Base-by-base conservation (phyloP, 1,140 invertebrate genomes). In the Papilio aristodemus region DNA sequence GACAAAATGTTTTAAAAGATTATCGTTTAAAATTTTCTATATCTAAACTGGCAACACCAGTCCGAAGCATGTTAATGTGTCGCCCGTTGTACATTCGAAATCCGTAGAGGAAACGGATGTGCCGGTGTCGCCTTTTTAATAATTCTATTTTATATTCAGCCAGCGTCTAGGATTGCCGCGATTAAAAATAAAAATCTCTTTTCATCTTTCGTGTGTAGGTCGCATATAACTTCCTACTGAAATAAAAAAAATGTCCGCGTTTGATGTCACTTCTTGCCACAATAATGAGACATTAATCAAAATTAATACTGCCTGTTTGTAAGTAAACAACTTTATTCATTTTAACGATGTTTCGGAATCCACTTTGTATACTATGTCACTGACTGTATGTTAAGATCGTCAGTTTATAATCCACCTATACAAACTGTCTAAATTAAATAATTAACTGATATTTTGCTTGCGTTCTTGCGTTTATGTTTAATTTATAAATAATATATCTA, bases 31-130 rank as follows among this genome's bases (percentile, higher is more conserved):
- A 41, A 67, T 71, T 38, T 60, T 60, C 37, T 60, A 60, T 38
- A 57, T 57, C 59, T 72, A 43, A 38, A 54, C 60, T 71, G 50
- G 36, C 38, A 36, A 14, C 69, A 71, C 77, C 38, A 75, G 68
- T 70, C 39, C 69, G 27, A 39, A 64, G 17, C 27, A 58, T 66
- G 63, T 66, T 66, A 66, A 66, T 64, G 39, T 14, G 57, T 64
- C 25, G 63, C 63, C 63, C 63, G 63, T n/a, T 41, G 63, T 66
- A 66, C 72, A 54, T 73, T 74, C 76, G 75, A 81, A 84, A 80
- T 80, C 77, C 77, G 79, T 80, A 77, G 70, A 86, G 85, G 87
- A 89, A 89, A 71, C 87, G 87, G 87, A 89, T 87, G 84, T 81
- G 80, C 75, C 80, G 83, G 79, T 83, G 83, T 82, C 80, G 80